Conservation (phyloP, 1,140 invertebrate genomes). For the Ostrea edulis region DNA sequence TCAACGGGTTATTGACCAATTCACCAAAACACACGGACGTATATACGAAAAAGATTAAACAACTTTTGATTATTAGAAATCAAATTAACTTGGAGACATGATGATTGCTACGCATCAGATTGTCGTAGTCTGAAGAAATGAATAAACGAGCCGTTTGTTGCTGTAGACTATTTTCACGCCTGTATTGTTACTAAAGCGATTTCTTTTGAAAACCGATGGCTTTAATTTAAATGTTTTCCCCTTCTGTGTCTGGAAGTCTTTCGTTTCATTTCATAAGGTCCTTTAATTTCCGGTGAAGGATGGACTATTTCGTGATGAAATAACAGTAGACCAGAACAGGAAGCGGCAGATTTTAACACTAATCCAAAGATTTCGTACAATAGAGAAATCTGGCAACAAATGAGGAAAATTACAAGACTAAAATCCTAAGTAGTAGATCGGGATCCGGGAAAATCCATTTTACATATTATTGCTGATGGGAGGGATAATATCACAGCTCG, state of each 20-base stretch:
- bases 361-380: not conserved
- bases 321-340: constrained; percentile 7
- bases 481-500: not conserved
- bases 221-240: constrained; percentile 27
- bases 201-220: not conserved
- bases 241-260: not conserved
- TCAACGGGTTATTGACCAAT: not conserved
- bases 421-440: not conserved
- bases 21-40: not conserved
- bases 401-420: not conserved
- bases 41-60: constrained; percentile 20
- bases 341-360: constrained; percentile 11
- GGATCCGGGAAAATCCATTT: not conserved
- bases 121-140: not conserved
- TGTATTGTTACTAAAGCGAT: not conserved
- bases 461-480: too few species aligned
- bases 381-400: not conserved
- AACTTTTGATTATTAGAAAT: constrained; percentile 14
- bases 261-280: not conserved
- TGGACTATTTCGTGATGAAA: not conserved
- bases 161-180: constrained; percentile 25
- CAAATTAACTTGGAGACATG: constrained; percentile 2
- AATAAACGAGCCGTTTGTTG: not conserved
- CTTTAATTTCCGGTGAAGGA: constrained; percentile 6
- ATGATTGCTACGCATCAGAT: not conserved